Conservation (phyloP, 1,140 invertebrate genomes). For the Chironomus tepperi region DNA sequence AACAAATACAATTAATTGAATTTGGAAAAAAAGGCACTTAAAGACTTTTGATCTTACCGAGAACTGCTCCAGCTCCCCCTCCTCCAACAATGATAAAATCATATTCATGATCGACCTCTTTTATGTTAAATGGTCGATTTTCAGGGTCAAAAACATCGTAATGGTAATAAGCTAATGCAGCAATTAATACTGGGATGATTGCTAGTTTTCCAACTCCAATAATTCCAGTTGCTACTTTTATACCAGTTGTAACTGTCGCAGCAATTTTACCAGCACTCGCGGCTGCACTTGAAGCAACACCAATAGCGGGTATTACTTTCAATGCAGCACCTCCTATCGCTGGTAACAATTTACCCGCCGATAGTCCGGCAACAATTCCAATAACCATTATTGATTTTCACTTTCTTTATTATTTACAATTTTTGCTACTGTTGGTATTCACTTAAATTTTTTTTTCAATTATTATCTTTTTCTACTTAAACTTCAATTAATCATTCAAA, state of each 20-base stretch:
- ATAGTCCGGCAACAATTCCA: background rate
- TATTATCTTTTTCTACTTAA: no score
- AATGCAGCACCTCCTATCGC: constrained; percentile 36
- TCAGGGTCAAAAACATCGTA: constrained; percentile 81
- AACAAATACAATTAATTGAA: background rate
- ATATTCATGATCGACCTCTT: constrained; percentile 54
- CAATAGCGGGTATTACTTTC: constrained; percentile 33
- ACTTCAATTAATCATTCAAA: background rate
- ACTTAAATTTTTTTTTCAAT: no score
- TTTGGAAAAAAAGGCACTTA: background rate
- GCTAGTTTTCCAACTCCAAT: constrained; percentile 60
- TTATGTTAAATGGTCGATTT: constrained; percentile 62
- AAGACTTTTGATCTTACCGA: constrained; percentile 41
- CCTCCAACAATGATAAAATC: constrained; percentile 73
- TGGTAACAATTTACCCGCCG: constrained; percentile 9
- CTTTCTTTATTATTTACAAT: background rate
- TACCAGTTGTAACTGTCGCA: constrained; percentile 47
- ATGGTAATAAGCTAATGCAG: constrained; percentile 70
- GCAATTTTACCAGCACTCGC: constrained; percentile 31
- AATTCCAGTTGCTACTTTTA: constrained; percentile 58
- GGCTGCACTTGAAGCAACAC: constrained; percentile 28
- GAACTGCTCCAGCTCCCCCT: constrained; percentile 78
- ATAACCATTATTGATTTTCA: constrained; percentile 5
- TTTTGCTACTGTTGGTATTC: no score
- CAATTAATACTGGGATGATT: constrained; percentile 67